Conservation (phyloP, 2,888 invertebrate genomes). For the Metallyticus violacea region DNA sequence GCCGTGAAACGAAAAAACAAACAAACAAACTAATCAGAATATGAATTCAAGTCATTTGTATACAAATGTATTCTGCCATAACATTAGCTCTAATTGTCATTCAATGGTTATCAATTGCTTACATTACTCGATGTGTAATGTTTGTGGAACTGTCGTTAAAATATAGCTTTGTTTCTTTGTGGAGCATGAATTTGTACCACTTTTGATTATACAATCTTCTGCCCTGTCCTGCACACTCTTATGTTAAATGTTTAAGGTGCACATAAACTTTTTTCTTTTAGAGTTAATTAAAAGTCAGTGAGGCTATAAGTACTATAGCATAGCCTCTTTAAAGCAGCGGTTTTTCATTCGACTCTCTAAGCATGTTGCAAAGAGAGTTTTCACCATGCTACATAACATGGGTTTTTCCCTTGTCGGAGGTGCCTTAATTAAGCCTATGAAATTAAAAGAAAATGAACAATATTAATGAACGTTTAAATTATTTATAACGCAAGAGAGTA, state of each 20-base stretch:
- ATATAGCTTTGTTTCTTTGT: too few relatives aligned
- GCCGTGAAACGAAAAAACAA: too few relatives aligned
- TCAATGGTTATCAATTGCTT: too few relatives aligned
- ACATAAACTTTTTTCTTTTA: neutral
- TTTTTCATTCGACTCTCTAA: neutral
- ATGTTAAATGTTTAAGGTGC: neutral
- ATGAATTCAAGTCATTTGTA: neutral
- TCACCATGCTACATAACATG: neutral
- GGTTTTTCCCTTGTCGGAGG: neutral
- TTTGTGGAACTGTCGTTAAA: too few relatives aligned
- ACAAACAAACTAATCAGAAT: neutral
- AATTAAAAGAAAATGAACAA: neutral
- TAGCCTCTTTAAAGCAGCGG: neutral
- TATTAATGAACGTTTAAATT: neutral
- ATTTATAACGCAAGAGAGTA: neutral
- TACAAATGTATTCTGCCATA: neutral
- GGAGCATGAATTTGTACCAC: too few relatives aligned
- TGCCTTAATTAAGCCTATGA: neutral
- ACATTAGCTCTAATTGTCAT: neutral
- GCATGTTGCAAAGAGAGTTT: neutral
- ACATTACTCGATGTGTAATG: too few relatives aligned
- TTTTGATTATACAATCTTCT: too few relatives aligned
- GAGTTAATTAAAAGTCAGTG: neutral
- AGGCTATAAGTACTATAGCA: neutral
- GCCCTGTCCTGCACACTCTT: neutral